Conservation (phyloP, 1,140 invertebrate genomes). For the Lepidotrigona ventralis region DNA sequence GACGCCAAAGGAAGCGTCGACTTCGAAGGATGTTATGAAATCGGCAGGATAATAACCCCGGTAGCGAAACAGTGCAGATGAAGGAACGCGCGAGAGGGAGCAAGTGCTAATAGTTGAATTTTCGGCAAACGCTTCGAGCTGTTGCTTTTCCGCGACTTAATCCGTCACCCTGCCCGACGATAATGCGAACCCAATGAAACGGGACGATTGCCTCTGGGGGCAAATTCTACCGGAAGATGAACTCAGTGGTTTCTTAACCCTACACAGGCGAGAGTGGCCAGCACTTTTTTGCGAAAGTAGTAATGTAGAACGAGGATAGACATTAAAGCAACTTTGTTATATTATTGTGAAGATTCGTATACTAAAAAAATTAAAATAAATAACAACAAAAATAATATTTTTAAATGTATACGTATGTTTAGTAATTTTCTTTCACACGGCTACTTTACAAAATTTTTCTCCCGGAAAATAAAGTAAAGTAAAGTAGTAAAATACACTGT, state of each 20-base stretch:
- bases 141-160: constrained; percentile 45
- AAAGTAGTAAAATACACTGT: too few species aligned
- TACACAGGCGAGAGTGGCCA: too few species aligned
- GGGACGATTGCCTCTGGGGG: not conserved
- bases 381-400: too few species aligned
- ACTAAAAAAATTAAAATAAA: too few species aligned
- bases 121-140: constrained; percentile 45
- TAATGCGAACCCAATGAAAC: constrained; percentile 45
- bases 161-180: constrained; percentile 26
- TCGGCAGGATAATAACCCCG: constrained; percentile 66
- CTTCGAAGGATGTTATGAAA: constrained; percentile 68
- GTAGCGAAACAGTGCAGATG: constrained; percentile 12
- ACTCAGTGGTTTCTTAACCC: not conserved
- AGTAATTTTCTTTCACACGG: too few species aligned
- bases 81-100: not conserved
- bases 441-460: too few species aligned
- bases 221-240: not conserved
- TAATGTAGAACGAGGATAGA: too few species aligned
- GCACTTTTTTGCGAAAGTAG: too few species aligned
- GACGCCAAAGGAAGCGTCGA: constrained; percentile 40
- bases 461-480: too few species aligned
- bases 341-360: too few species aligned
- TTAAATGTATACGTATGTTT: too few species aligned
- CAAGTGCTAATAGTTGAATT: constrained; percentile 61
- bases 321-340: too few species aligned